A percentile compares a stretch with the other conserved stretches of the same genome.
Conservation (phyloP, 2,888 invertebrate species). For the Callimorpha dominula region DNA sequence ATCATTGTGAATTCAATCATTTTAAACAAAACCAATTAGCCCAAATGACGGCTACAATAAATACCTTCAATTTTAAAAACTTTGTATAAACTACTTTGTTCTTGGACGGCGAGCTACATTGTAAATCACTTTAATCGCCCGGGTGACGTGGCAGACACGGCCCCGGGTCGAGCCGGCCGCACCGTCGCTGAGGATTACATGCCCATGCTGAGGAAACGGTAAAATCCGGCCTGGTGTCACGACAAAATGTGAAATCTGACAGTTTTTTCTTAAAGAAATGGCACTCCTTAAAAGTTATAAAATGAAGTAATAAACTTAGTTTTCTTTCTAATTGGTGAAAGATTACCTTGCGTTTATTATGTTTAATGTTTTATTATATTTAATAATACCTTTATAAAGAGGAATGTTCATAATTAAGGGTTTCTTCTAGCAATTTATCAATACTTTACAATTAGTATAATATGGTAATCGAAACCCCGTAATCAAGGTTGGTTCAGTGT, state of each 20-base stretch:
- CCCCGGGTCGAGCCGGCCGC: constrained; percentile 45
- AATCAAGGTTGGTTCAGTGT: too few species aligned
- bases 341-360: too few species aligned
- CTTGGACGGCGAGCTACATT: constrained; percentile 50
- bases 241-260: constrained; percentile 49
- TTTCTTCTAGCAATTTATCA: too few species aligned
- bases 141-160: constrained; percentile 52
- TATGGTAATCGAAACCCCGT: too few species aligned
- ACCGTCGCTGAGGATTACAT: constrained; percentile 46
- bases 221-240: constrained; percentile 48
- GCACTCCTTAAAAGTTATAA: constrained; percentile 25
- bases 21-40: neutral
- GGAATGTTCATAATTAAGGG: too few species aligned
- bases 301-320: neutral
- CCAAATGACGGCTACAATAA: neutral
- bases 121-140: constrained; percentile 64
- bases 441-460: too few species aligned
- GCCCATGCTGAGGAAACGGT: constrained; percentile 44
- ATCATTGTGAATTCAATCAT: too few species aligned
- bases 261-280: constrained; percentile 43
- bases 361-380: too few species aligned
- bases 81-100: constrained; percentile 50
- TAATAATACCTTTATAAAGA: too few species aligned
- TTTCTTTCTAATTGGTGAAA: neutral
- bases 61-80: constrained; percentile 25